Evolutionary conservation across 2,113 vertebrate species (phyloP).

Genomic region (Saguinus midas): DNA sequence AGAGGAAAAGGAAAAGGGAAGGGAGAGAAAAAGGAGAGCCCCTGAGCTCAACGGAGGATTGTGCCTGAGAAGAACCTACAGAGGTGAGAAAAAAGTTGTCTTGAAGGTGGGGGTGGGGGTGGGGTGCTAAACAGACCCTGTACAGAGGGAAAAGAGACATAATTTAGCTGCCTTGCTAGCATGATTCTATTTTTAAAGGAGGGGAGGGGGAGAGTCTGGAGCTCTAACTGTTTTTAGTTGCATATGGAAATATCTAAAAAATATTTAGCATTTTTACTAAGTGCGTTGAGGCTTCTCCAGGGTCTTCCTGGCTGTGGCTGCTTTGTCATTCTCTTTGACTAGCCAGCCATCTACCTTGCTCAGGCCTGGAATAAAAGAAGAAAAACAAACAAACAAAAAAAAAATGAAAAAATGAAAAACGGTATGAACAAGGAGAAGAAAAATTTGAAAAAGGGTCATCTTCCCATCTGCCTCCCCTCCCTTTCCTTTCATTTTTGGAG

Average conservation of each 20-base stretch:
- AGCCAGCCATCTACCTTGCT: conserved; percentile 60
- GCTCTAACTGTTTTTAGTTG: conserved; percentile 84
- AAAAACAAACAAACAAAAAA: too few relatives aligned
- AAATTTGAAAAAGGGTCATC: not conserved
- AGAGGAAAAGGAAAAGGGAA: conserved; percentile 62
- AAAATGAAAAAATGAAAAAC: not conserved
- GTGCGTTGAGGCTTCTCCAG: conserved; percentile 31
- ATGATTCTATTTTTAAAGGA: conserved; percentile 67
- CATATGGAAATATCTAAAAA: conserved; percentile 83
- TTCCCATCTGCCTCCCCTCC: conserved; percentile 29
- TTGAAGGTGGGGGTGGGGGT: not conserved
- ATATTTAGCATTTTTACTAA: conserved; percentile 79
- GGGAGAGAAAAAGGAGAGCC: conserved; percentile 72
- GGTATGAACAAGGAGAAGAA: not conserved
- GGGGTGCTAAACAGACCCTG: conserved; percentile 17
- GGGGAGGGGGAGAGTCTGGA: conserved; percentile 68
- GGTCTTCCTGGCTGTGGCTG: conserved; percentile 12
- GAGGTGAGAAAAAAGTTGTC: conserved; percentile 82
- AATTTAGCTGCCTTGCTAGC: conserved; percentile 58
- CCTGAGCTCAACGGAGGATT: conserved; percentile 77
- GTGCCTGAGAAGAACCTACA: conserved; percentile 79
- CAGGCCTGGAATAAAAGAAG: conserved; percentile 57
- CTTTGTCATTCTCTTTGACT: conserved; percentile 70
- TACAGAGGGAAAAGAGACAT: not conserved
- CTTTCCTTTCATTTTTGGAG: conserved; percentile 39